phyloP scores from a whole-genome alignment of 2,113 vertebrate genomes.

The Anhinga anhinga region DNA sequence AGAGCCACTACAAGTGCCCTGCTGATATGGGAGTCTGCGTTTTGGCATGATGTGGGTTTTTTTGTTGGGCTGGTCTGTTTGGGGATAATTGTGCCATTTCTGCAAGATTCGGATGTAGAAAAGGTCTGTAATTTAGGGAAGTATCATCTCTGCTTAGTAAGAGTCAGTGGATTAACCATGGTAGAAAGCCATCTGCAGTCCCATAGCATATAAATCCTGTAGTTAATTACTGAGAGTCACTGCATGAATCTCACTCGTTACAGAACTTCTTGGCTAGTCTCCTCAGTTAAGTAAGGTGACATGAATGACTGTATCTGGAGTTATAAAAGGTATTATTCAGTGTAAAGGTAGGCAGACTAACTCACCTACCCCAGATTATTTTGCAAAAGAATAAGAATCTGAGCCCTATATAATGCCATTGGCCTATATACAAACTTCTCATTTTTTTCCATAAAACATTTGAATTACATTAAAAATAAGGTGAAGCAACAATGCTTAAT shows the following conservation, averaged over 20 bases:
- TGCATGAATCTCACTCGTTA: accelerated
- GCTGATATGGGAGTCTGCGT: accelerated
- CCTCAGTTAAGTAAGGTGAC: not conserved
- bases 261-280: not conserved
- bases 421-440: not conserved
- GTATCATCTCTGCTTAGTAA: not conserved
- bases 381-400: not conserved
- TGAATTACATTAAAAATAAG: not conserved
- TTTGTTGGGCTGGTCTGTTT: not conserved
- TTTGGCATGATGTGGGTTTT: not conserved
- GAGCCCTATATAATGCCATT: not conserved
- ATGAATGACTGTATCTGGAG: not conserved
- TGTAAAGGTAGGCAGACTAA: not conserved
- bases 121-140: not conserved
- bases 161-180: not conserved
- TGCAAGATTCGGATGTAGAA: not conserved
- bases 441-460: not conserved
- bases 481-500: not conserved
- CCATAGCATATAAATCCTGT: not conserved
- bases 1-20: too few relatives aligned
- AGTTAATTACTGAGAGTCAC: not conserved
- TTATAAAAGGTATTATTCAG: not conserved
- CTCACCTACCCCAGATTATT: not conserved
- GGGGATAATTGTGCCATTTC: not conserved
- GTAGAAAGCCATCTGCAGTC: not conserved